phyloP scores from a whole-genome alignment of 2,113 vertebrate genomes.

The Butastur rufipennis region DNA sequence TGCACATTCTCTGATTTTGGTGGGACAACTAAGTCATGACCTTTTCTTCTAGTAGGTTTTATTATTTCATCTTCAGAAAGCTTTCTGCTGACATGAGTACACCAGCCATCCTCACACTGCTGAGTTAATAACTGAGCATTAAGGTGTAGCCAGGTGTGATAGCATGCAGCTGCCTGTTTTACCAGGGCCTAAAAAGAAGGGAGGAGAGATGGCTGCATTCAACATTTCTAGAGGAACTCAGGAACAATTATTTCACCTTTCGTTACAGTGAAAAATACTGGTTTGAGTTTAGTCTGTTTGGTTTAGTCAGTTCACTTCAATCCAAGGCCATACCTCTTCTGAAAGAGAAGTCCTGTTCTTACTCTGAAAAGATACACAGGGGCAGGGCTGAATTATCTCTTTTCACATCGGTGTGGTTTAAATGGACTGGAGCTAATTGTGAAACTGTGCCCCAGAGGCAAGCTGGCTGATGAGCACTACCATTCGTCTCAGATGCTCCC shows the following conservation, averaged over 20 bases:
- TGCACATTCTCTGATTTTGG: not conserved
- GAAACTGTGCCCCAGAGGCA: not conserved
- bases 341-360: not conserved
- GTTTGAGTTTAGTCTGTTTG: not conserved
- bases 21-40: not conserved
- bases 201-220: not conserved
- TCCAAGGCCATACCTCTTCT: not conserved
- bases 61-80: not conserved
- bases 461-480: not conserved
- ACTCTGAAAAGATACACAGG: not conserved
- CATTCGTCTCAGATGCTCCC: not conserved
- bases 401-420: not conserved
- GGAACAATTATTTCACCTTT: not conserved
- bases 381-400: not conserved
- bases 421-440: not conserved
- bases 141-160: not conserved
- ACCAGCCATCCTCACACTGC: not conserved
- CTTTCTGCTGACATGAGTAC: not conserved
- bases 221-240: not conserved
- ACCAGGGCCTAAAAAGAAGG: not conserved
- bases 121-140: not conserved
- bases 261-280: not conserved
- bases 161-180: not conserved
- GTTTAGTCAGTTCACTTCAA: not conserved
- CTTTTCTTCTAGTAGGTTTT: not conserved